Base-by-base conservation (phyloP, 2,888 invertebrate genomes). In the Drosophila pseudotakahashii region DNA sequence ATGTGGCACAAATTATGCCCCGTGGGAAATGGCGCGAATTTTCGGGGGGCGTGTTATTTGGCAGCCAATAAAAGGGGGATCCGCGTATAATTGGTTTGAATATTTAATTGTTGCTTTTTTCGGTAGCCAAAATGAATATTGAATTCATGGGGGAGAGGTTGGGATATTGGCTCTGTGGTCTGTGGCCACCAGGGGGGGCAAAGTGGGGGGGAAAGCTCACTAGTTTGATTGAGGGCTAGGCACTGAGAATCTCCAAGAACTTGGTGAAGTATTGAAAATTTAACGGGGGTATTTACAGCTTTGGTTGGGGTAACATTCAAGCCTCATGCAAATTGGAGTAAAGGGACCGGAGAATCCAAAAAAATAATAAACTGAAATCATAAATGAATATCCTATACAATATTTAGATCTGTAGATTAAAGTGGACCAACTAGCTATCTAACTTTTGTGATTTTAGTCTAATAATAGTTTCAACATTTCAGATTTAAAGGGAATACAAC, bases 71-170 rank as follows among this genome's bases (percentile, higher is more conserved):
- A 70, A 60, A 60, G 48, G 44, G 45, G 34, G 53, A 44, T 26
- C 37, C n/a, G 11, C 63, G 63, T 66, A 52, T 81, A 85, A 85
- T 81, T 81, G 79, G 64, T 62, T 75, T 77, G 77, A 77, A 86
- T 82, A 85, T 75, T 86, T 86, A 71, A 86, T 83, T 73, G 73
- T 69, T 59, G 77, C 62, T 60, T 70, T 16, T 55, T 58, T 39
- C 42, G 32, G 30, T 16, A 44, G 50, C 59, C 34, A 26, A 45
- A 64, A 64, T 64, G 37, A 59, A 42, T 60, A 70, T 53, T 48
- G 69, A 68, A 68, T 44, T 44, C 68, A 23, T 64, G 26, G 51
- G 19, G 30, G 47, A 45, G 16, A 14, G 7, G 19, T 7, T 32
- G 44, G 45, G 7, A 14, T 30, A 47, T 47, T n/a, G 45, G 45